Evolutionary conservation across 2,113 vertebrate species (phyloP), one percentile per base, ranked within the genome.

Genomic region (Rhinichthys klamathensis): DNA sequence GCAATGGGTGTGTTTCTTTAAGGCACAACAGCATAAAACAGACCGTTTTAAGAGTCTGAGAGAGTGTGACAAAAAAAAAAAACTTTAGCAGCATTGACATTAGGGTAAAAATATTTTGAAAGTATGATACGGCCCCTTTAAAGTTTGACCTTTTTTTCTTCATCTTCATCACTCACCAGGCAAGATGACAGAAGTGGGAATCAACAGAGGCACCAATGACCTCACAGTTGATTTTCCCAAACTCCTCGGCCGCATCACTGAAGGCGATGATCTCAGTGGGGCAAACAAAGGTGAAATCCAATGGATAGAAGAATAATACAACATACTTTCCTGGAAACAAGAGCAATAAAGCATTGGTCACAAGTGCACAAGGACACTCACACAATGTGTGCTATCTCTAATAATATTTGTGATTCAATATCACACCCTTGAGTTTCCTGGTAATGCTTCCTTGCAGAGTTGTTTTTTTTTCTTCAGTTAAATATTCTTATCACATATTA

Each of bases 271-370:
- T 99, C 94, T 99, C 98, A 23, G 98, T 99, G 2, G 98, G 98
- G 86, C 98, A 99, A 51, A 99, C 98, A 67, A 99, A 99, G 67
- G 98, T 99, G 93, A 99, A 99, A 87, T 99, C 97, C 95, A 99
- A 93, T 0, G 98, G 98, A 81, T 99, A 99, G 93, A 99, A 99
- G 92, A 99, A 99, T 73, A 99, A 96, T 21, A 99, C 97, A 2
- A 99, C 91, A 0, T 99, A 99, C 92, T 97, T 98, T 74, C 98
- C 98, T 99, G 81, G 35, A 80, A 2, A 74, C 85, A 10, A 46
- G 83, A 67, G 25, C n/a, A 82, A 80, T 56, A 23, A 56, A 35
- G 18, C n/a, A 76, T 12, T 69, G 69, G 58, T n/a, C 6, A 30
- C 65, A 69, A 30, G 56, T 27, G 16, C 13, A 44, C 25, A 80